Percentiles rank a stretch among this genome's conserved stretches.
phyloP scores from a whole-genome alignment of 2,888 invertebrate species.

The Conomelus anceps region DNA sequence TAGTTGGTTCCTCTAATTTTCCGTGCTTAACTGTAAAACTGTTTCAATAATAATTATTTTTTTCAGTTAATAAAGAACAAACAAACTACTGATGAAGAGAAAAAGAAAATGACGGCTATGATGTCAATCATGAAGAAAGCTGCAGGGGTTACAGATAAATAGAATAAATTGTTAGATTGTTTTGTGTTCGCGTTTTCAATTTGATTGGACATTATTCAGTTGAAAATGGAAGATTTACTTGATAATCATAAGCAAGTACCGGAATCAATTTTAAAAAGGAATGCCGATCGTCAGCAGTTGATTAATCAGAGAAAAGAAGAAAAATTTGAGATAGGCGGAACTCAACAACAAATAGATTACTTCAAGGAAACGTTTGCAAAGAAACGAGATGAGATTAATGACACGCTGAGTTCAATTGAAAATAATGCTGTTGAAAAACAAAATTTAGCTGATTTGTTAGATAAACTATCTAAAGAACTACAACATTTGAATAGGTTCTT shows the following conservation, averaged over 20 bases:
- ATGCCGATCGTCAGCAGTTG: slow-evolving; percentile 18
- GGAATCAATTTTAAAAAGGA: slow-evolving; percentile 19
- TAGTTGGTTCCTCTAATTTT: not conserved
- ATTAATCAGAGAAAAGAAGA: slow-evolving; percentile 22
- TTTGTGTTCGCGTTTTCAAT: not conserved
- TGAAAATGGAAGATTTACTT: not conserved
- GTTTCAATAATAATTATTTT: not conserved
- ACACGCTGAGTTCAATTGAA: slow-evolving; percentile 15
- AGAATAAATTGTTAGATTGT: too few relatives aligned
- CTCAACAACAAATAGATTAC: slow-evolving; percentile 12
- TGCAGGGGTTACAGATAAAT: slow-evolving; percentile 38
- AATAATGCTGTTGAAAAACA: slow-evolving; percentile 10
- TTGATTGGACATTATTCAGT: not conserved
- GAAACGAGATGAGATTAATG: slow-evolving; percentile 14
- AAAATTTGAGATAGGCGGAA: slow-evolving; percentile 5
- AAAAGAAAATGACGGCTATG: slow-evolving; percentile 40
- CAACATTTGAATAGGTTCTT: slow-evolving; percentile 28
- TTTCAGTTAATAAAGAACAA: not conserved
- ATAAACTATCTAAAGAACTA: slow-evolving; percentile 27
- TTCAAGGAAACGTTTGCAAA: slow-evolving; percentile 19
- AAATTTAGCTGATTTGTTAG: slow-evolving; percentile 24
- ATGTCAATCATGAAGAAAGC: slow-evolving; percentile 47
- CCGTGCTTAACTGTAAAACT: slow-evolving; percentile 20
- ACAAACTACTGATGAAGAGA: slow-evolving; percentile 25
- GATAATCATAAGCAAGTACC: not conserved